Evolutionary conservation across 2,888 invertebrate genomes (phyloP), one percentile per base, ranked within the genome.

Genomic region (Brachyopa scutellaris): DNA sequence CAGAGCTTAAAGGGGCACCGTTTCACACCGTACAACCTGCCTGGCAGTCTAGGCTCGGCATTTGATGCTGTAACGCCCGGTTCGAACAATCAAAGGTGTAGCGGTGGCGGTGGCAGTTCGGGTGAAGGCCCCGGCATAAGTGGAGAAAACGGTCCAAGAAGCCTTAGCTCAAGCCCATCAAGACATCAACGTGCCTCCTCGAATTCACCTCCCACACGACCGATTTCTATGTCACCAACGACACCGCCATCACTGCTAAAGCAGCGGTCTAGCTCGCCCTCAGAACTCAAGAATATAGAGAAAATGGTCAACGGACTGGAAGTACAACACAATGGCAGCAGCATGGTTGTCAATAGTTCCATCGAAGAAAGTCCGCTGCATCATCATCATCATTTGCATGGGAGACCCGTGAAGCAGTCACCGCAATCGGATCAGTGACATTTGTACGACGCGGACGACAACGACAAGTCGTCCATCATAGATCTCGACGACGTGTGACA

Each of bases 301-400:
- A 97, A 97, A 90, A 98, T 98, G 98, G 97, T 98, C 86, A 98
- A 97, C 91, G 98, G 97, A 11, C 92, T 98, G 84, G 97, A 98
- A 90, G 96, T 97, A 85, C 96, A 96, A 90, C 93, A 94, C 85
- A 93, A 91, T 64, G 91, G 90, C 61, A 86, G 87, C 45, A 84
- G 79, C 29, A 26, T 66, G 36, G 47, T 38, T 31, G 59, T 73
- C 33, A 77, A 84, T 73, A 57, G 70, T 31, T 76, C 78, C 9
- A 80, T 73, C 80, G 84, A 74, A 15, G 84, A 13, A 67, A 86
- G 15, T 82, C 86, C 53, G 85, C 84, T 11, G 36, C 83, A 83
- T 62, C 83, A 78, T 42, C 85, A 92, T 84, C 74, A 85, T 73
- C 51, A 79, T 36, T 19, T 62, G 83, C 85, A 62, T 69, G 85